Evolutionary conservation across 2,113 vertebrate genomes (phyloP).

Genomic region (Haemorhous mexicanus): DNA sequence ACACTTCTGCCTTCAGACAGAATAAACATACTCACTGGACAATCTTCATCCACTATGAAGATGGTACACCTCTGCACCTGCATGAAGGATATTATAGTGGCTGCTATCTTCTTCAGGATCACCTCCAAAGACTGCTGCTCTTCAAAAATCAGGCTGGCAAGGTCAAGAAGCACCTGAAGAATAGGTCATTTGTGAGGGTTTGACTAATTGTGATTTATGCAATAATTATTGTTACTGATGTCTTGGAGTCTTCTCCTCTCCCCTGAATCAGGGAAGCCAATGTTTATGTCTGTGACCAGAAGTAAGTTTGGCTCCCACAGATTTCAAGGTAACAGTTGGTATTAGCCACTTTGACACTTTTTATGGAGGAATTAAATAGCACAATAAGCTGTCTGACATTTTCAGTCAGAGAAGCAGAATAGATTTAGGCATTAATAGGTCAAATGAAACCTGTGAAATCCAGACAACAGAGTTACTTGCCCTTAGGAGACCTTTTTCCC

Average conservation of each 20-base stretch:
- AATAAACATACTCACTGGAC: constrained; percentile 77
- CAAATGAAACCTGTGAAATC: neutral
- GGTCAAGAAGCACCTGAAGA: constrained; percentile 88
- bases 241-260: neutral
- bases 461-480: neutral
- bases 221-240: neutral
- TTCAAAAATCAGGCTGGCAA: constrained; percentile 96
- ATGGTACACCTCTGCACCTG: constrained; percentile 93
- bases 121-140: constrained; percentile 95
- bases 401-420: neutral
- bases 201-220: neutral
- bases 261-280: neutral
- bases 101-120: constrained; percentile 92
- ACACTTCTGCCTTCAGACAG: neutral
- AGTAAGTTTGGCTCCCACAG: neutral
- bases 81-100: constrained; percentile 97
- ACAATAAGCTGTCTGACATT: neutral
- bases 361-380: neutral
- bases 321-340: neutral
- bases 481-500: neutral
- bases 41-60: constrained; percentile 89
- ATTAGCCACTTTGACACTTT: neutral
- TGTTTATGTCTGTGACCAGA: neutral
- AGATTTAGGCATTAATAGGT: neutral
- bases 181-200: neutral